Percentiles rank a stretch among this genome's conserved stretches.
phyloP scores from a whole-genome alignment of 2,113 vertebrate genomes.

The Oceanodroma tethys region DNA sequence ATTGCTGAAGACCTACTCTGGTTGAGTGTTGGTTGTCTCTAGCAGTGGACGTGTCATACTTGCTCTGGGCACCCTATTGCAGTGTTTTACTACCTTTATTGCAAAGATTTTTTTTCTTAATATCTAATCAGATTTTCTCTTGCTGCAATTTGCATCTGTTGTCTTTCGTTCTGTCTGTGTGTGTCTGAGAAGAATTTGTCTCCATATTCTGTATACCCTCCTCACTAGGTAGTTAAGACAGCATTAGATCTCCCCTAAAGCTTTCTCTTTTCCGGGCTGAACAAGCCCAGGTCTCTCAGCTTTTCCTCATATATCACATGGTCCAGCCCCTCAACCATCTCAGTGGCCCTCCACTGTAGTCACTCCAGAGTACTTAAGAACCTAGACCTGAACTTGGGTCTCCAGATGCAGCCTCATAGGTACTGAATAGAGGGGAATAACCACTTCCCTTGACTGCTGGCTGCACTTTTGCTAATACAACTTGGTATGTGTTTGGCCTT shows the following conservation, averaged over 20 bases:
- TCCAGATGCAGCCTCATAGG: not conserved
- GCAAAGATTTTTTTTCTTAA: not conserved
- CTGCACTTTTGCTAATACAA: not conserved
- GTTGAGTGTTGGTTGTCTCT: not conserved
- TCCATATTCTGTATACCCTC: rapidly evolving
- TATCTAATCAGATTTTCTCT: not conserved
- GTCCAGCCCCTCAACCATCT: not conserved
- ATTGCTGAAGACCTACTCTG: not conserved
- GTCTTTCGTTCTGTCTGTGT: not conserved
- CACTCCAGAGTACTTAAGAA: not conserved
- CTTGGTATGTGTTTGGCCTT: not conserved
- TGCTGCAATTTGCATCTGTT: not conserved
- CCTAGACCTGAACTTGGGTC: not conserved
- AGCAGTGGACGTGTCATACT: not conserved
- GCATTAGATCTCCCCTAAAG: not conserved
- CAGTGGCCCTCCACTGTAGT: not conserved
- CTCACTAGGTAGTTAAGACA: not conserved
- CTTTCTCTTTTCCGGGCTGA: not conserved
- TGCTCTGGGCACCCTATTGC: not conserved
- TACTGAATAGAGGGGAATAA: not conserved
- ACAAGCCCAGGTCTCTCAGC: not conserved
- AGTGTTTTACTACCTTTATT: not conserved
- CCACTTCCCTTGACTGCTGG: not conserved
- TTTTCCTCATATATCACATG: rapidly evolving
- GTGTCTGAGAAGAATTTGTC: not conserved